Conservation (phyloP, 2,797 vertebrate species). For the Pteronotus mesoamericanus region DNA sequence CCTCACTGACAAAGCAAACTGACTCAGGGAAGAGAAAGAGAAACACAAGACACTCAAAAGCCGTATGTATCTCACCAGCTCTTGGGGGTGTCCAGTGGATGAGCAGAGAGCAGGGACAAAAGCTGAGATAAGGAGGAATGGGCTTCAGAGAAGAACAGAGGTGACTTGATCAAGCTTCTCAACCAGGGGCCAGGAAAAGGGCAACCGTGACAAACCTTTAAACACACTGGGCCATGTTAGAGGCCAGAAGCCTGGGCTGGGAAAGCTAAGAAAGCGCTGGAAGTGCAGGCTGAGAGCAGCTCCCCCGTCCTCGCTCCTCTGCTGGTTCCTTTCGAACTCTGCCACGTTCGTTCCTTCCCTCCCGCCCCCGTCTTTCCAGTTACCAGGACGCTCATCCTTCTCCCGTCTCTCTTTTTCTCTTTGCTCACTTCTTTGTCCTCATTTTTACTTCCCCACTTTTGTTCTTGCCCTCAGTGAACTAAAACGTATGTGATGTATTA, state of each 20-base stretch:
- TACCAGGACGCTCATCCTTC: background rate
- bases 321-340: background rate
- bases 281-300: too few species aligned
- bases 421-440: background rate
- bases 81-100: background rate
- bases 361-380: background rate
- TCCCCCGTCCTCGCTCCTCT: background rate
- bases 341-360: background rate
- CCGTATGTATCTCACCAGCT: background rate
- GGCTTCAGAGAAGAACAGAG: background rate
- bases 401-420: background rate
- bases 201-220: background rate
- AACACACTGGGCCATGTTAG: background rate
- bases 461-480: background rate
- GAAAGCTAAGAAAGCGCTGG: background rate
- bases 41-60: background rate
- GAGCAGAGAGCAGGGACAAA: background rate
- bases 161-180: background rate
- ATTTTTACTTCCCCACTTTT: background rate
- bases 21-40: background rate
- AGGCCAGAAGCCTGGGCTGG: background rate
- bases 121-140: background rate
- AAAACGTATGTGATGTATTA: background rate
- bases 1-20: background rate
- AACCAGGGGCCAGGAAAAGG: accelerated